Evolutionary conservation across 64 coral and sea anemone genomes (phyloP), one percentile per base, ranked within the genome.

Genomic region (Trachythela sp.): DNA sequence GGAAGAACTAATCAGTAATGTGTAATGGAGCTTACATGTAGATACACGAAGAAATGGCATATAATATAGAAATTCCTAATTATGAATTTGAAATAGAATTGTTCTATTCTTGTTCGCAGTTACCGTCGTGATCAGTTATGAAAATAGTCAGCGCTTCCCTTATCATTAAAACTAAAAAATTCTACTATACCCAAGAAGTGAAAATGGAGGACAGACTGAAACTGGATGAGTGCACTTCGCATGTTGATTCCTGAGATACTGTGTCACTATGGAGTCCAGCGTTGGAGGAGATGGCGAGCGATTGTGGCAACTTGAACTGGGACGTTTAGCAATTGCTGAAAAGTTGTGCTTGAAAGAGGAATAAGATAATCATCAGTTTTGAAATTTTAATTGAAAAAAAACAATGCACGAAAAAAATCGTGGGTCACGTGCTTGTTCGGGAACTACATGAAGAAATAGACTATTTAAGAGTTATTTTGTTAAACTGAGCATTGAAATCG

Each of bases 241-340:
- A 91, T 98, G 95, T 56, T 98, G 95, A 10, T 94, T 93, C 83
- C 95, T 93, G 8, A 98, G 89, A 93, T 94, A 98, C 75, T 92
- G 95, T 86, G 91, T 92, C 14, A 94, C 95, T 40, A 98, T 98
- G 18, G 90, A 84, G 70, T 98, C 95, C 68, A 98, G 59, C 2
- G 95, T 98, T 24, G 93, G 93, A 14, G 95, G 95, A 24, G 95
- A 84, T 2, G 93, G 91, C 30, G 93, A 70, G 33, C 84, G 89
- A 34, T 83, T 40, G 8, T 54, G 70, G 40, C 92, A 64, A 64
- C 56, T 64, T 10, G 56, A 64, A 64, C 56, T 20, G 42, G 42
- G 42, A 45, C 42, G 42, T 45, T 45, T 45, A 45, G 42, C 42
- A 20, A n/a, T 64, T n/a, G 56, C 26, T 64, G 17, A 64, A 64